Evolutionary conservation across 2,113 vertebrate genomes (phyloP).

Genomic region (Brachyistius frenatus): DNA sequence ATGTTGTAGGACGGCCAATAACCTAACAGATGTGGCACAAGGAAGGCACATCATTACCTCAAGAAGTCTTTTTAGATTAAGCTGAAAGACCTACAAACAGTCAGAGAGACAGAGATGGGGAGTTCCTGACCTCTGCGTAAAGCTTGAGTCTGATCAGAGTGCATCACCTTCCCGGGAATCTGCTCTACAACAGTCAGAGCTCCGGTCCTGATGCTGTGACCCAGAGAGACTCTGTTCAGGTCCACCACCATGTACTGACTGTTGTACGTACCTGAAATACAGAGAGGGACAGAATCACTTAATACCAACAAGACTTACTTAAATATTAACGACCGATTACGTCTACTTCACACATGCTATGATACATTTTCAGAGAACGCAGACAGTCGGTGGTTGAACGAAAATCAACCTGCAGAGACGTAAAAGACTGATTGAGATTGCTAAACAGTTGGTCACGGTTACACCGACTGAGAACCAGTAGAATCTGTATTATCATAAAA

Average conservation of each 20-base stretch:
- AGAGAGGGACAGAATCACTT: neutral
- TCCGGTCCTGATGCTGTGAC: constrained; percentile 81
- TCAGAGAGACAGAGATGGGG: neutral
- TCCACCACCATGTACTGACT: constrained; percentile 95
- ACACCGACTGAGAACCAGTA: too few relatives aligned
- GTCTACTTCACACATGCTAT: too few relatives aligned
- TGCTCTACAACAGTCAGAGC: constrained; percentile 90
- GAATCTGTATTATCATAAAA: too few relatives aligned
- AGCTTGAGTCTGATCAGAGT: constrained; percentile 89
- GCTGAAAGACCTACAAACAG: neutral
- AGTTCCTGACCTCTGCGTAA: constrained; percentile 87
- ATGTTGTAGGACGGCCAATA: constrained; percentile 95
- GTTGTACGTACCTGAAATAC: constrained; percentile 90
- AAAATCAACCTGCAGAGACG: too few relatives aligned
- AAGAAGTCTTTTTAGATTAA: neutral
- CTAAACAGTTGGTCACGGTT: too few relatives aligned
- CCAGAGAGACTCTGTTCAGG: constrained; percentile 85
- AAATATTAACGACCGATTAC: too few relatives aligned
- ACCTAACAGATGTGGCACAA: constrained; percentile 77
- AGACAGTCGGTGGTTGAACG: too few relatives aligned
- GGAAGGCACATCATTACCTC: neutral
- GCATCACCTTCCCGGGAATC: constrained; percentile 88
- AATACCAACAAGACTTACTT: too few relatives aligned
- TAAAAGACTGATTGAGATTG: too few relatives aligned
- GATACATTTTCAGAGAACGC: too few relatives aligned